Evolutionary conservation across 2,113 vertebrate species (phyloP).

Genomic region (Falco punctatus): DNA sequence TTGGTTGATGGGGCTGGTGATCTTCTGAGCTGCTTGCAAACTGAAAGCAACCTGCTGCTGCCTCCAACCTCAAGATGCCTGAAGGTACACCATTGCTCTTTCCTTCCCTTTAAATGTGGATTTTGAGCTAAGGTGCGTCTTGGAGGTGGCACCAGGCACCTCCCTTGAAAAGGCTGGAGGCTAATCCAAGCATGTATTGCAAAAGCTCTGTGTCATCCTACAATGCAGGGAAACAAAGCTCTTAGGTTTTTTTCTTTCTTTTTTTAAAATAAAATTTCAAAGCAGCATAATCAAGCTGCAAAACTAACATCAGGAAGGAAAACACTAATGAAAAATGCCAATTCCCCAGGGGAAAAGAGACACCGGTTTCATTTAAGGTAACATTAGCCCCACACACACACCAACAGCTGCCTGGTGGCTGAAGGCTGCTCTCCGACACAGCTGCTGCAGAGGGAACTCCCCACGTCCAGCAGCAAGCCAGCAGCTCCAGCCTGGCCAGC

Average conservation of each 20-base stretch:
- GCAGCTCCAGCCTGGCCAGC: neutral
- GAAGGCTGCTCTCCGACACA: neutral
- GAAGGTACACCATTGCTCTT: neutral
- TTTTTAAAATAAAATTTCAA: no score
- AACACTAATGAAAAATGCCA: neutral
- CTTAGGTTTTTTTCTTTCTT: neutral
- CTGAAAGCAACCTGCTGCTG: neutral
- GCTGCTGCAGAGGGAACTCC: neutral
- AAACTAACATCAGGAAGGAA: neutral
- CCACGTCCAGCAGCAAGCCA: neutral
- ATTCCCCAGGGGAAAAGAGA: neutral
- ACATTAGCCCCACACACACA: neutral
- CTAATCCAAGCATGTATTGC: accelerated
- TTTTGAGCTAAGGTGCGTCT: neutral
- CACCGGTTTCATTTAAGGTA: neutral
- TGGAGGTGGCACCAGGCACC: neutral
- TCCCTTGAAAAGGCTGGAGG: neutral
- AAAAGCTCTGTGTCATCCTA: neutral
- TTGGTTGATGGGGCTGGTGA: neutral
- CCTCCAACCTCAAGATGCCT: neutral
- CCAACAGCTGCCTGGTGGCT: neutral
- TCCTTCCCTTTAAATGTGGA: neutral
- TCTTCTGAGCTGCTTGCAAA: neutral
- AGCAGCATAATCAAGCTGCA: no score
- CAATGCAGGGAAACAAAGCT: neutral